Base-by-base conservation (phyloP, 2,888 invertebrate genomes). In the Limulus polyphemus region DNA sequence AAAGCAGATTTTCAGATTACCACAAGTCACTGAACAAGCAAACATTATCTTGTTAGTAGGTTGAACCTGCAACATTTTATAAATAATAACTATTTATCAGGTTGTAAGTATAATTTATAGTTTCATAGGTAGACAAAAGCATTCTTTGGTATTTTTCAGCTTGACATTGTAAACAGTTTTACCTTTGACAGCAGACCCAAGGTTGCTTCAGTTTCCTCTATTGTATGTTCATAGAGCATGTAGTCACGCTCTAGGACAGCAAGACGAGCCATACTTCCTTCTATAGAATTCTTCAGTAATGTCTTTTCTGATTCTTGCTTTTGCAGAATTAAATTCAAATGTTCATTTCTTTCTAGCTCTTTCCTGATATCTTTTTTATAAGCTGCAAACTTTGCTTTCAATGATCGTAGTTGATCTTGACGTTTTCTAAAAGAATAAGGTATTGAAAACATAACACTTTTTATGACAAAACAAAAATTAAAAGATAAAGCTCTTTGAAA, bases 271-370 rank as follows among this genome's bases (percentile, higher is more conserved):
- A 54, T 16, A 11, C 14, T 16, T 32, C 58, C 60, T 32, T 14
- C 48, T 4, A 62, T 49, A 10, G 60, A 32, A 16, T 49, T 62
- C 47, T 59, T 13, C 52, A 49, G 46, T 12, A 47, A 54, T n/a
- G 55, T 55, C 46, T 61, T 62, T 16, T 65, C 65, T 11, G 65
- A 58, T 50, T 65, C 61, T 54, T 55, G 50, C 17, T 57, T 59
- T 11, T 56, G 58, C 7, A 62, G 16, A 5, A 58, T 55, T 17
- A 54, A 12, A 11, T 55, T 56, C 14, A 65, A 55, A 16, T 58
- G 48, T 51, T 65, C 65, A 50, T 65, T 62, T 55, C 61, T 58
- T 51, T 65, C 65, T 7, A 65, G 54, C 49, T 65, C 65, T 46
- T 65, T 62, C 13, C 65, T 60, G 10, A 65, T 48, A 49, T 56